phyloP scores from a whole-genome alignment of 1,140 invertebrate species.

The Harpegnathos saltator region DNA sequence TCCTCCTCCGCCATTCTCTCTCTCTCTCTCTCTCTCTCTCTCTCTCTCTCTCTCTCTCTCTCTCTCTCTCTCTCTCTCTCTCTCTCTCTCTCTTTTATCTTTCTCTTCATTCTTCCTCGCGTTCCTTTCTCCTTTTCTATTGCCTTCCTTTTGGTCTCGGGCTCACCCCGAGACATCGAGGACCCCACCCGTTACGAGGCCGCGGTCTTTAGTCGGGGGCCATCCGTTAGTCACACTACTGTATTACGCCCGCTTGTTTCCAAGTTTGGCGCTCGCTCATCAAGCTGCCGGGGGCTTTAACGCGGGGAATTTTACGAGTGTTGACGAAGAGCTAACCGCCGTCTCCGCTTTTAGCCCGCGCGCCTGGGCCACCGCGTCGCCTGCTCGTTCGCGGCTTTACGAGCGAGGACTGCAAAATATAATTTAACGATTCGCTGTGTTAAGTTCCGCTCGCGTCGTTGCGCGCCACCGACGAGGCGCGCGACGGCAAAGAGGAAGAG shows the following conservation, averaged over 20 bases:
- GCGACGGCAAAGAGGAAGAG: conserved; percentile 20
- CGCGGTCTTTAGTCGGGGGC: not conserved
- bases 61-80: not conserved
- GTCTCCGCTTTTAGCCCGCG: conserved; percentile 55
- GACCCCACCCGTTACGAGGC: not conserved
- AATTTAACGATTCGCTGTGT: conserved; percentile 72
- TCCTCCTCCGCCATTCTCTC: too few relatives aligned
- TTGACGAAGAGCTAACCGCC: conserved; percentile 73
- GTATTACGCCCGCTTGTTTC: conserved; percentile 65
- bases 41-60: not conserved
- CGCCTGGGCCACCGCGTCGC: not conserved
- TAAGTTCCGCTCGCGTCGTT: conserved; percentile 37
- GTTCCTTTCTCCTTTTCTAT: not conserved
- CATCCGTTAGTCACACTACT: conserved; percentile 3
- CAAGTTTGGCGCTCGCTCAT: conserved; percentile 67
- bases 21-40: conserved; percentile 1
- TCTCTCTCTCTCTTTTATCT: conserved; percentile 5
- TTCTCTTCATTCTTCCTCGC: conserved; percentile 13
- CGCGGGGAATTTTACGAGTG: conserved; percentile 77
- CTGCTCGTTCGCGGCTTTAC: conserved; percentile 53
- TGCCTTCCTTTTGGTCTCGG: conserved; percentile 16
- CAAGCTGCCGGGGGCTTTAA: conserved; percentile 68
- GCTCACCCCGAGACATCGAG: not conserved
- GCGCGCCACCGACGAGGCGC: too few relatives aligned
- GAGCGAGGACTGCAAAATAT: conserved; percentile 67